Evolutionary conservation across 2,797 vertebrate species (phyloP), one percentile per base, ranked within the genome.

Genomic region (Rhyacichthys aspro): DNA sequence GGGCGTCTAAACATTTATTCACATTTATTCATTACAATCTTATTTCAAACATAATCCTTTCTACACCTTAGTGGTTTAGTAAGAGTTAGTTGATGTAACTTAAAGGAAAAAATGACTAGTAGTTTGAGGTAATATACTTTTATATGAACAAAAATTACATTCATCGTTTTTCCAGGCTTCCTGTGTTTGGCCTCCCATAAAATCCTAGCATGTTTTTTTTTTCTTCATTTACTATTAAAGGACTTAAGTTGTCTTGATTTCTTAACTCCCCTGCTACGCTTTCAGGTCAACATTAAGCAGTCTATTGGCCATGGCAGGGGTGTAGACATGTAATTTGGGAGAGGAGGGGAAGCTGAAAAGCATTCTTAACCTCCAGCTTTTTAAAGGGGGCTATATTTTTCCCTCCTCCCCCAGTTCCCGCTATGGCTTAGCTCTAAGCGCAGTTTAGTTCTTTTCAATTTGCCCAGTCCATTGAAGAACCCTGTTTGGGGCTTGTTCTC

Each of bases 371-470:
- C 86, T 85, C 90, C 72, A 85, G 70, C 85, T 88, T 85, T 89
- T 91, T 88, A 93, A 90, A 91, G 81, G 80, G 36, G 90, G 86
- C 87, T 89, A 89, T 90, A 91, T 92, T 91, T 89, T 72, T 67
- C 83, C 78, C 71, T 81, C 85, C 80, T 81, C 81, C 78, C 76
- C 86, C 85, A 77, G 73, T 86, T 86, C 86, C 85, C 70, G 37
- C 88, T 87, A 83, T 78, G 86, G 82, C 84, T 91, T 78, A 86
- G 83, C 66, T 83, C 74, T 72, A 75, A 88, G 84, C 86, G 90
- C 86, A 88, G 88, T 91, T 90, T 83, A 91, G 83, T 72, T 79
- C 85, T 89, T 92, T 93, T 94, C 90, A 93, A 82, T 91, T 90
- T 90, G 88, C 86, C 90, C 85, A 83, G 82, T 92, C 91, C 89